These are phyloP conservation scores for Coreius guichenoti DNA, from an alignment of 2,797 vertebrate species.

Conservation along the genomic window DNA sequence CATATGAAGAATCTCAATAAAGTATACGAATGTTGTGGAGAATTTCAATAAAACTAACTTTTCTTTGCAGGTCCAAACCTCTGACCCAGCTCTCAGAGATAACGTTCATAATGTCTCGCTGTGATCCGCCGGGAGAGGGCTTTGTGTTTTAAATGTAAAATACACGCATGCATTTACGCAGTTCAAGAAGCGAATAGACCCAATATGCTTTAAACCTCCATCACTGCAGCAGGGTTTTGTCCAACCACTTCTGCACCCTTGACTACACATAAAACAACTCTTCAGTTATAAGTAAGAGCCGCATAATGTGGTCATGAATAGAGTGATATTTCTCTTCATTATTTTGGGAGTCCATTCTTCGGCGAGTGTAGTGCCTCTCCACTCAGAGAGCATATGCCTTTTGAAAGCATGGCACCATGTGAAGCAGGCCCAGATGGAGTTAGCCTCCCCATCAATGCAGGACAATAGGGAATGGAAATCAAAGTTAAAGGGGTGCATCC, in stretches of 20 bases:
- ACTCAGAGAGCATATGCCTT: conserved; percentile 83
- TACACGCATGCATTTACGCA: conserved; percentile 66
- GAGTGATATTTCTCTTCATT: conserved; percentile 68
- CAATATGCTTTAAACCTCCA: conserved; percentile 79
- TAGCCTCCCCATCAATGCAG: conserved; percentile 80
- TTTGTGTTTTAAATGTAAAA: conserved; percentile 65
- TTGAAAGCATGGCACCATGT: conserved; percentile 84
- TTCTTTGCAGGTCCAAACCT: conserved; percentile 34
- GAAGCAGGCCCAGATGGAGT: conserved; percentile 90
- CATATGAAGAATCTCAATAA: conserved; percentile 6
- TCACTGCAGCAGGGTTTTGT: conserved; percentile 76
- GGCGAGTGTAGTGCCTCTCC: conserved; percentile 77
- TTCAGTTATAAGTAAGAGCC: conserved; percentile 71
- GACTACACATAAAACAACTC: conserved; percentile 80
- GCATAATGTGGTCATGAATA: conserved; percentile 81
- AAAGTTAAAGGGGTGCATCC: conserved; percentile 86
- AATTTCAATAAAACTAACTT: conserved; percentile 32
- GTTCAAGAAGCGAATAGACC: conserved; percentile 77
- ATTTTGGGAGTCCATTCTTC: conserved; percentile 74
- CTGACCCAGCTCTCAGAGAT: conserved; percentile 63
- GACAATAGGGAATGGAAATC: conserved; percentile 86
- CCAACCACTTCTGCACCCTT: conserved; percentile 76
- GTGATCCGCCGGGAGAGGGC: conserved; percentile 50
- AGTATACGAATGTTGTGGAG: not conserved
- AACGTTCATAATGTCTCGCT: conserved; percentile 70